Conservation (phyloP, 1,140 invertebrate genomes). For the Popillia japonica region DNA sequence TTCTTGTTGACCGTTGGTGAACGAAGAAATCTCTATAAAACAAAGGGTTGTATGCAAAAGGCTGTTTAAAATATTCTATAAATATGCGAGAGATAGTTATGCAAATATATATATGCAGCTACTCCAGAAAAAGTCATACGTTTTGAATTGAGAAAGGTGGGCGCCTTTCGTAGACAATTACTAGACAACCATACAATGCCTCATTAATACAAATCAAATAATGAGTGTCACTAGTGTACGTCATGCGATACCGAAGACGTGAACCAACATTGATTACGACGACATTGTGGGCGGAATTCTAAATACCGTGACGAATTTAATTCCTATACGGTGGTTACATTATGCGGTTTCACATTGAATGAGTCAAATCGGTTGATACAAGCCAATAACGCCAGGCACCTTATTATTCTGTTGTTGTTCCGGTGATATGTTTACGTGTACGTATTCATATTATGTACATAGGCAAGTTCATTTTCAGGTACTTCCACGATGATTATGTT, state of each 20-base stretch:
- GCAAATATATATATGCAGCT: neutral
- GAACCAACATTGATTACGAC: neutral
- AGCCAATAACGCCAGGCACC: neutral
- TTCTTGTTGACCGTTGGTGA: too few relatives aligned
- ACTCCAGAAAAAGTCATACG: neutral
- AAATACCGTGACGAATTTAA: constrained; percentile 10
- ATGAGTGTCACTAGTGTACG: constrained; percentile 12
- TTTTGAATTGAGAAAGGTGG: neutral
- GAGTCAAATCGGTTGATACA: constrained; percentile 1
- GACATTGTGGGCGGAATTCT: constrained; percentile 14
- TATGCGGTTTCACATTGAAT: constrained; percentile 11
- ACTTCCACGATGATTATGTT: neutral
- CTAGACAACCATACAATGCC: constrained; percentile 2
- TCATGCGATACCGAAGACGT: neutral
- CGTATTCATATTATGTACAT: neutral
- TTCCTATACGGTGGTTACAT: constrained; percentile 9
- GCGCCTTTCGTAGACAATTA: neutral
- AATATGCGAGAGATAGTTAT: neutral
- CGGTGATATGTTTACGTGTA: neutral
- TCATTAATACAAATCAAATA: constrained; percentile 19
- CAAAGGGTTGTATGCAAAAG: too few relatives aligned
- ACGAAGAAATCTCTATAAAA: too few relatives aligned
- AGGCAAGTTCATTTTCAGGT: neutral
- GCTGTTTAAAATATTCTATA: neutral
- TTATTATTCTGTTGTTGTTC: neutral